Base-by-base conservation (phyloP, 2,113 vertebrate genomes). In the Fulica atra region DNA sequence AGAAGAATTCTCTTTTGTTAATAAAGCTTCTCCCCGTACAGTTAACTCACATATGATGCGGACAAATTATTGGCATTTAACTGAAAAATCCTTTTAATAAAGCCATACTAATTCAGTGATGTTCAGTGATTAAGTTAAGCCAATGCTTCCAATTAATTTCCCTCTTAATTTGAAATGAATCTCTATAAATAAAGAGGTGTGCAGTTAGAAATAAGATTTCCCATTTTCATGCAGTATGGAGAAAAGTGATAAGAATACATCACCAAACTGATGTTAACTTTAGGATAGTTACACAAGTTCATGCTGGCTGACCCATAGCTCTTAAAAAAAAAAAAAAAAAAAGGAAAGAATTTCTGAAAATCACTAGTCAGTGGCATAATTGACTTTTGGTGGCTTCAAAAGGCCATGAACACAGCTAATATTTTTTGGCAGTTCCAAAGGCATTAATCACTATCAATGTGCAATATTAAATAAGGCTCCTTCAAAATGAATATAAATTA, bases 401-500 rank as follows among this genome's bases (percentile, higher is more conserved):
- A 93, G 93, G 69, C 93, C 10, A 2, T 77, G 94, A 92, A 80
- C 42, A 64, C 42, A 69, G 46, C 53, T 96, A 96, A 95, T 76
- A 81, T 33, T 77, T 91, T 96, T 90, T 92, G 92, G 95, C 69
- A 87, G 81, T 77, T 96, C 78, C 65, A 92, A 73, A 90, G 70
- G 72, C 79, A 93, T 96, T 96, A 96, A 95, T 96, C 89, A 82
- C 4, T 31, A 96, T 94, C 91, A 88, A 65, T 85, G 86, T 76
- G 84, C 73, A 86, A 91, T 92, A 93, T 95, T 95, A 96, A 97
- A 94, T 95, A 96, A 94, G 72, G 71, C 48, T 97, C 65, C 74
- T 87, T 96, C 87, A 94, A 94, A 96, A 96, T 81, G 84, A 88
- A 90, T 92, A 78, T 96, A 82, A 95, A 95, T 96, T 94, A 89